phyloP scores from a whole-genome alignment of 2,113 vertebrate genomes.

The Nanorana parkeri region DNA sequence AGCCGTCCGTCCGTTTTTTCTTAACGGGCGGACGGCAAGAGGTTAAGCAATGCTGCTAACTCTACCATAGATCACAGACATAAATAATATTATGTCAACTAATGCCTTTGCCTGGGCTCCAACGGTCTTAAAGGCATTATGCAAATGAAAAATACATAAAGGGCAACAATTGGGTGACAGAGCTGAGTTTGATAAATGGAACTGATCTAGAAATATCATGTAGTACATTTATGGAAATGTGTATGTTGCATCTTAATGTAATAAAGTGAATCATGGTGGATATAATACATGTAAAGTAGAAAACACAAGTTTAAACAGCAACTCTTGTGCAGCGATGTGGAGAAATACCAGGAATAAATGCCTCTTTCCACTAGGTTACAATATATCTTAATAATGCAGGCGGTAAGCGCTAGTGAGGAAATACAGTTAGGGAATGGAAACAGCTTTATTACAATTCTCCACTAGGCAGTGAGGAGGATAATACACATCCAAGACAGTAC shows the following conservation, averaged over 20 bases:
- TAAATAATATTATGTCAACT: slow-evolving; percentile 7
- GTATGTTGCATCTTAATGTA: slow-evolving; percentile 43
- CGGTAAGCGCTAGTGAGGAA: slow-evolving; percentile 12
- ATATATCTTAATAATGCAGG: slow-evolving; percentile 31
- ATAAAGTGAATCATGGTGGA: background rate
- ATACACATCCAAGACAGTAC: background rate
- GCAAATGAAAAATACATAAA: slow-evolving; percentile 4
- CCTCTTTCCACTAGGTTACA: slow-evolving; percentile 6
- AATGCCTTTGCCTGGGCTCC: background rate
- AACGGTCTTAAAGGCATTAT: slow-evolving; percentile 17
- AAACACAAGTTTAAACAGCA: slow-evolving; percentile 3
- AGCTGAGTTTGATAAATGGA: slow-evolving; percentile 39
- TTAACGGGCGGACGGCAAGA: too few species aligned
- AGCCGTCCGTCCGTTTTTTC: too few species aligned
- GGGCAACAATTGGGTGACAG: background rate
- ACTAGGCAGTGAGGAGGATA: slow-evolving; percentile 10
- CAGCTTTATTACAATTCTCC: slow-evolving; percentile 33
- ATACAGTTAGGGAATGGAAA: slow-evolving; percentile 7
- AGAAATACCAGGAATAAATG: slow-evolving; percentile 23
- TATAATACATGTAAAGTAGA: slow-evolving; percentile 10
- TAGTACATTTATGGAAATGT: slow-evolving; percentile 37
- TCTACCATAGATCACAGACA: background rate
- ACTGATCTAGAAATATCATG: slow-evolving; percentile 36
- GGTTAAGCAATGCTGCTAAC: slow-evolving; percentile 15
- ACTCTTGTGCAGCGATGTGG: background rate